These are phyloP conservation scores for Reticulitermes speratus DNA, from an alignment of 1,140 invertebrate genomes.

Conservation along the genomic window DNA sequence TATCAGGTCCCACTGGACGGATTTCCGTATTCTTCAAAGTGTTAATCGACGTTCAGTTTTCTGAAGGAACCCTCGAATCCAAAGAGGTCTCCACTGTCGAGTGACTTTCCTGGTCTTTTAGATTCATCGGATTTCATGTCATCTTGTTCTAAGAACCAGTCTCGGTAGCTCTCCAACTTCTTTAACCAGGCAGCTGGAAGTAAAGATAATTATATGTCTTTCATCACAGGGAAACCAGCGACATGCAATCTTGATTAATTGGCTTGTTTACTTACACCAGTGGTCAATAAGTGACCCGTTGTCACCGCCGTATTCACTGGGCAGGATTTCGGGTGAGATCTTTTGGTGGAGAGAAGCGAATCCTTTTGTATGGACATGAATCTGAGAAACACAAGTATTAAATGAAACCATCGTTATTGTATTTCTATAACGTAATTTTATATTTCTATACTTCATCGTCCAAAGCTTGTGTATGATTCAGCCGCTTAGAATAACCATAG, in stretches of 20 bases:
- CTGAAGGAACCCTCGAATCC: conserved; percentile 80
- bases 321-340: not conserved
- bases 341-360: not conserved
- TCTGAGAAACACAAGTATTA: not conserved
- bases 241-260: no score
- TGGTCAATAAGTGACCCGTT: not conserved
- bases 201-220: not conserved
- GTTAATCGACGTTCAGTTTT: conserved; percentile 71
- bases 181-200: conserved; percentile 67
- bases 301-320: not conserved
- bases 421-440: no score
- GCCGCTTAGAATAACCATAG: no score
- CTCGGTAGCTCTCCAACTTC: conserved; percentile 68
- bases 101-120: conserved; percentile 72
- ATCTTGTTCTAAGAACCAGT: conserved; percentile 75
- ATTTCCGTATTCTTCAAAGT: no score
- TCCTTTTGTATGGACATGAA: conserved; percentile 1
- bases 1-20: no score
- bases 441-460: no score
- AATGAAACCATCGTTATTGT: not conserved
- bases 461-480: no score
- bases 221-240: no score
- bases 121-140: conserved; percentile 69
- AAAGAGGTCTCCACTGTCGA: conserved; percentile 75
- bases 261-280: not conserved